Evolutionary conservation across 1,140 invertebrate genomes (phyloP), one percentile per base, ranked within the genome.

Genomic region (Sesamia nonagrioides): DNA sequence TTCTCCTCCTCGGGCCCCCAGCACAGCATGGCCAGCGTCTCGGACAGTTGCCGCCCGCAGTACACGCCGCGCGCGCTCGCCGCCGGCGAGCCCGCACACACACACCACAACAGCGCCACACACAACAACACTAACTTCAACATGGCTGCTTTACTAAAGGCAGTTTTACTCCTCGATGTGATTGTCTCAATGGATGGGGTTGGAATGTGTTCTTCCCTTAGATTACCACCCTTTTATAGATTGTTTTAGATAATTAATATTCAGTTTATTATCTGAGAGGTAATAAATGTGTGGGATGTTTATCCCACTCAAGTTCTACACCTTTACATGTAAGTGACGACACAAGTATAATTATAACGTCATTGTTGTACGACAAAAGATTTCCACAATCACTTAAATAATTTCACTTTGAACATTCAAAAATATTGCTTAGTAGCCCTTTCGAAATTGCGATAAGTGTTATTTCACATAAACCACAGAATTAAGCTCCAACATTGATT

Each of bases 41-140:
- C 42, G 6, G 72, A 48, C 11, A 75, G 72, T 5, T 17, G n/a
- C 11, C 54, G 18, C 6, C 72, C 72, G 56, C 72, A 75, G 56
- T 42, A 45, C 17, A 42, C 37, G 4, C 18, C 18, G 21, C 54
- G 6, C 9, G 6, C 3, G 6, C 48, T 21, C 13, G n/a, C 50
- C 50, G 58, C 35, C 1, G n/a, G 17, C n/a, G 50, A 1, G 27
- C 27, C 45, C 7, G n/a, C 40, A 17, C 35, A 27, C 40, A 45
- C 63, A n/a, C 63, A 63, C 2, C 60, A 63, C 63, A 37, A 1
- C 63, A 68, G 17, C 8, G 18, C 40, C 2, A n/a, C 63, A 15
- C 6, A 37, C 1, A 68, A 21, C 40, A 68, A 21, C 63, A 68
- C 60, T 37, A 63, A 27, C 63, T 68, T 68, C 63, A 68, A 37